Conservation (phyloP, 2,888 invertebrate species). For the Noctua janthe region DNA sequence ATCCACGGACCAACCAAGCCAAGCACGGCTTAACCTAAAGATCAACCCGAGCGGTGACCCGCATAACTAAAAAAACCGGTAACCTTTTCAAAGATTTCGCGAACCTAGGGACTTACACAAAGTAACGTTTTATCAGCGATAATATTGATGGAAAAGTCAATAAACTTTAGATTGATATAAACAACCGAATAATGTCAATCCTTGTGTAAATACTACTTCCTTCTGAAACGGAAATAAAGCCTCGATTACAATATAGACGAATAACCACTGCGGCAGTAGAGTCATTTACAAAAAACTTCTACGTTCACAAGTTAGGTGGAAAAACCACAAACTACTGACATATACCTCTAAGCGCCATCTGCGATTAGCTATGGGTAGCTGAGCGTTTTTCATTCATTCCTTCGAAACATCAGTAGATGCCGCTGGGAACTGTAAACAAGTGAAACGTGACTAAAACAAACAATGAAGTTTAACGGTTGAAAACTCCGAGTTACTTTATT, state of each 20-base stretch:
- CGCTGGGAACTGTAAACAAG: conserved; percentile 23
- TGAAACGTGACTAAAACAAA: conserved; percentile 9
- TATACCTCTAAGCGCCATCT: conserved; percentile 52
- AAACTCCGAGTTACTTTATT: background rate
- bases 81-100: too few relatives aligned
- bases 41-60: too few relatives aligned
- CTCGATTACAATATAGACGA: background rate
- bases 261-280: background rate
- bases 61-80: too few relatives aligned
- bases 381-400: conserved; percentile 21
- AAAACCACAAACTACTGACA: background rate
- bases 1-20: too few relatives aligned
- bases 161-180: too few relatives aligned
- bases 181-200: background rate
- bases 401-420: conserved; percentile 34
- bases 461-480: background rate
- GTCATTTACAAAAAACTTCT: conserved; percentile 13
- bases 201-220: background rate
- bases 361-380: background rate
- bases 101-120: too few relatives aligned
- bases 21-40: too few relatives aligned
- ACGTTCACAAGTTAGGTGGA: background rate
- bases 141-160: background rate
- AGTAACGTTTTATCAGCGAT: background rate
- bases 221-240: background rate